Evolutionary conservation across 2,888 invertebrate species (phyloP).

Genomic region (Mellilla xanthometata): DNA sequence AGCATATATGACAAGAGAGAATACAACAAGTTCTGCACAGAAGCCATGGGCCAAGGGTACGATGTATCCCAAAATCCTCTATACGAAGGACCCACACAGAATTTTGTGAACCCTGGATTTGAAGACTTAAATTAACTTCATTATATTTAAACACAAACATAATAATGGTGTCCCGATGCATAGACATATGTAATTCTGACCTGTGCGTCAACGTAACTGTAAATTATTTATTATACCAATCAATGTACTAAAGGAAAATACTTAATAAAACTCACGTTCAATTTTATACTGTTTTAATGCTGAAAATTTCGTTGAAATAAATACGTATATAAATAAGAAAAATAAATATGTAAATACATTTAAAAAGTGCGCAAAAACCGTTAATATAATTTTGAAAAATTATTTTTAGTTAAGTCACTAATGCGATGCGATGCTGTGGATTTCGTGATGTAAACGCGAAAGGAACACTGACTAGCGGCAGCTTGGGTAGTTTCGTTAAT

Average conservation of each 20-base stretch:
- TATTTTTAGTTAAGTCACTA: no score
- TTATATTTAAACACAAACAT: no score
- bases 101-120: constrained; percentile 53
- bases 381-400: constrained; percentile 19
- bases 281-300: constrained; percentile 41
- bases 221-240: no score
- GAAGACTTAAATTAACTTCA: no score
- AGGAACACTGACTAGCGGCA: no score
- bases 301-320: constrained; percentile 38
- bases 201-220: no score
- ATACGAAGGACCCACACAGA: constrained; percentile 45
- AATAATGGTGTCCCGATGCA: no score
- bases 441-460: no score
- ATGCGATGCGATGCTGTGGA: no score
- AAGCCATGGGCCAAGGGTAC: constrained; percentile 47
- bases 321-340: constrained; percentile 47
- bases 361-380: constrained; percentile 21
- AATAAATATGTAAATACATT: constrained; percentile 35
- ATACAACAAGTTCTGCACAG: constrained; percentile 52
- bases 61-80: constrained; percentile 48
- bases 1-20: constrained; percentile 58
- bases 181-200: no score
- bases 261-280: constrained; percentile 5
- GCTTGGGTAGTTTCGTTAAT: no score
- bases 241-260: no score